Percentiles rank a stretch among this genome's conserved stretches.
These are phyloP conservation scores for Tipula lateralis DNA, from an alignment of 2,888 invertebrate species.

Conservation along the genomic window DNA sequence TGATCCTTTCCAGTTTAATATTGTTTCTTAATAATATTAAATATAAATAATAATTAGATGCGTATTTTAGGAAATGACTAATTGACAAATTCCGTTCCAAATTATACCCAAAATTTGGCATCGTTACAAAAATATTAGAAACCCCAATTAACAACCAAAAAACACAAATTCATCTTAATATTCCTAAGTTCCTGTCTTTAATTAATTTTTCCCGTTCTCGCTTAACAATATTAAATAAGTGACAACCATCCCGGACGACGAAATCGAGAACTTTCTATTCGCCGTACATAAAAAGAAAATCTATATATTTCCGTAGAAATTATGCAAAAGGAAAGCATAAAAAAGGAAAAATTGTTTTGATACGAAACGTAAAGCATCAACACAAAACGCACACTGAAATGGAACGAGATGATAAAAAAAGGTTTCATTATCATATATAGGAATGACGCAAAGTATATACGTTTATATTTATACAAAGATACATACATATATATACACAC, in stretches of 20 bases:
- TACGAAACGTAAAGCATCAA: background rate
- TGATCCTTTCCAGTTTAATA: no score
- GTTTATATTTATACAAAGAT: no score
- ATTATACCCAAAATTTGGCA: background rate
- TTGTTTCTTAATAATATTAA: no score
- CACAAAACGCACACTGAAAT: background rate
- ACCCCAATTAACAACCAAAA: background rate
- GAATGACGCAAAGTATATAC: background rate
- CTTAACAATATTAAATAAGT: background rate
- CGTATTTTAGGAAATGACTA: no score
- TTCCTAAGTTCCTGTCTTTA: background rate
- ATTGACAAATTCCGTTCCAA: background rate
- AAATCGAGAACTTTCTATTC: background rate
- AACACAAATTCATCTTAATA: background rate
- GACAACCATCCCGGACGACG: background rate
- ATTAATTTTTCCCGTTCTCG: background rate
- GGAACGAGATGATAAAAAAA: background rate
- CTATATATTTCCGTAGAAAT: background rate
- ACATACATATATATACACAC: background rate
- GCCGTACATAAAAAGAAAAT: background rate
- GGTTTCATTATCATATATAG: slow-evolving; percentile 3
- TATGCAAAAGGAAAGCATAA: background rate
- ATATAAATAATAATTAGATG: no score
- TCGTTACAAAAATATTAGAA: background rate
- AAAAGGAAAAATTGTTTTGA: background rate